Evolutionary conservation across 2,797 vertebrate species (phyloP), one percentile per base, ranked within the genome.

Genomic region (Acropternis orthonyx): DNA sequence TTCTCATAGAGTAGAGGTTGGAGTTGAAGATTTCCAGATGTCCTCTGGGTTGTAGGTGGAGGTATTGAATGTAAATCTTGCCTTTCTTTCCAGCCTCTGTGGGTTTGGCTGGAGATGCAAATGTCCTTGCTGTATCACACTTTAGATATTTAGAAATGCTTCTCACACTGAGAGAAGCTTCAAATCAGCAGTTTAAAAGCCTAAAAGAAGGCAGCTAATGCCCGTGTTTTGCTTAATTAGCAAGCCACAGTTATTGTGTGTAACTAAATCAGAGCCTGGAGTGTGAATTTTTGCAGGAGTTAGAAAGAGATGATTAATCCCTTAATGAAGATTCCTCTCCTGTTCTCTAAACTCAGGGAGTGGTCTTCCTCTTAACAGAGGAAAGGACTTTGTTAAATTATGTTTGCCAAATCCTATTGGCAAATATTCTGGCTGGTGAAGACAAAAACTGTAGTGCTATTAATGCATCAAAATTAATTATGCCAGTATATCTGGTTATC

Each of bases 401-500:
- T 4, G 4, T 59, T 80, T 89, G 87, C 58, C 15, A 3, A 49
- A 72, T 72, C 61, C 83, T 85, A n/a, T 68, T 77, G 68, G 78
- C 66, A 92, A 77, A 69, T 66, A 59, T 13, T n/a, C 72, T 66
- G 51, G 20, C 81, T 78, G 48, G 66, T 81, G 74, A 88, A 92
- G 68, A 88, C 81, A 93, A 89, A 95, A 92, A 26, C 74, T 89
- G n/a, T 89, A 66, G 78, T 48, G 65, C 85, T 91, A 69, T 91
- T 92, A 96, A 89, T 55, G 78, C 76, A 88, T 93, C 81, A 69
- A 78, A 96, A 96, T 95, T 80, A 95, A 96, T 95, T 65, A 87
- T 87, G 95, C 92, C 67, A 91, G 95, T 63, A 89, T 87, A 93
- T 89, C 94, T 97, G 78, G 85, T 95, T 97, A 88, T 85, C 89